Evolutionary conservation across 1,140 invertebrate genomes (phyloP).

Genomic region (Drepana arcuata): DNA sequence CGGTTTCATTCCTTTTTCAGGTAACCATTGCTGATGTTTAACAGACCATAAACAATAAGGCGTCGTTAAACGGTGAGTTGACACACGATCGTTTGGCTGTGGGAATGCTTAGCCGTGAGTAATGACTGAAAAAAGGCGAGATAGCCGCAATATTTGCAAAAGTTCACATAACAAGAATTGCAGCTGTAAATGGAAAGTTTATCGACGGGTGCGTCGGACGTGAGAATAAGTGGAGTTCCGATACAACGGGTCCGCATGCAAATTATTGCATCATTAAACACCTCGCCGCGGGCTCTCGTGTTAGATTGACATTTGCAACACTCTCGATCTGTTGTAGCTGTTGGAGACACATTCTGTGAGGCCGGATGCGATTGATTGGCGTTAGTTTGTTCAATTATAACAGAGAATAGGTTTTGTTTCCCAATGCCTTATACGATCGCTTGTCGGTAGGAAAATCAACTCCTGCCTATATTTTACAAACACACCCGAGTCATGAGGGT

Average conservation of each 20-base stretch:
- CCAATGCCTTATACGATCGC: no score
- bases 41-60: constrained; percentile 20
- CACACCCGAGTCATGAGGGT: no score
- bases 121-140: constrained; percentile 17
- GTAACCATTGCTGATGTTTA: constrained; percentile 37
- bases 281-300: constrained; percentile 48
- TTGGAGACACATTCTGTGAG: constrained; percentile 31
- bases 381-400: constrained; percentile 46
- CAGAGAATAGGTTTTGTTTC: constrained; percentile 12
- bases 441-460: no score
- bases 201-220: constrained; percentile 41
- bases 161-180: constrained; percentile 34
- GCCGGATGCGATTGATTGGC: constrained; percentile 58
- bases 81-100: no score
- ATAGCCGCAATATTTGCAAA: constrained; percentile 25
- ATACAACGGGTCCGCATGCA: constrained; percentile 51
- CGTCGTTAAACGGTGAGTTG: constrained; percentile 38
- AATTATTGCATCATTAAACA: constrained; percentile 71
- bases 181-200: constrained; percentile 40
- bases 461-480: no score
- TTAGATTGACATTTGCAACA: constrained; percentile 46
- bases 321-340: constrained; percentile 16
- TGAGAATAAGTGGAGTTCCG: constrained; percentile 54
- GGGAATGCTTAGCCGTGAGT: constrained; percentile 10
- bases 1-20: constrained; percentile 43